Percentiles rank a stretch among this genome's conserved stretches.
Evolutionary conservation across 2,888 invertebrate genomes (phyloP).

Genomic region (Rotaria magnacalcarata): DNA sequence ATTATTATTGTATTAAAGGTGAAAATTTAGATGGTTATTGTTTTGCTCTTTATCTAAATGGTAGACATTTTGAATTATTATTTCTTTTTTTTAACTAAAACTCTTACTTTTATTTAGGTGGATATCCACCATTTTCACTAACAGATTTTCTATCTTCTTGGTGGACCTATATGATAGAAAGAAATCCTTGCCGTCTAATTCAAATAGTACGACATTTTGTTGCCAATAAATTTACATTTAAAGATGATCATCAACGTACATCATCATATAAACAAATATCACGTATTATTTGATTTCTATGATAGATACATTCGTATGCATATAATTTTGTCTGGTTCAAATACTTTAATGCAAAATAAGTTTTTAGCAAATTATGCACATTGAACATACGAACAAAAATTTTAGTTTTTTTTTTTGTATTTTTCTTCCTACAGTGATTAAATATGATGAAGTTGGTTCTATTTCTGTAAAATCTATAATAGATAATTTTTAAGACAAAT

Average conservation of each 20-base stretch:
- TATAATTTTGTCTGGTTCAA: background rate
- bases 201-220: background rate
- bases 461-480: background rate
- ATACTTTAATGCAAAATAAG: background rate
- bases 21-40: slow-evolving; percentile 87
- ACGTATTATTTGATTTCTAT: background rate
- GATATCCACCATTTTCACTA: background rate
- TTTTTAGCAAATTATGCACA: background rate
- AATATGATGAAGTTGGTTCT: background rate
- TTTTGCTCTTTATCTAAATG: slow-evolving; percentile 92
- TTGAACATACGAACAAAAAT: background rate
- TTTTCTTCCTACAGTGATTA: background rate
- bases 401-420: background rate
- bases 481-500: background rate
- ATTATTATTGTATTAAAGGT: slow-evolving; percentile 91
- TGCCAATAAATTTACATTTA: background rate
- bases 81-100: background rate
- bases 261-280: slow-evolving; percentile 24
- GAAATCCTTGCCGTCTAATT: background rate
- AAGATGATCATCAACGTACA: background rate
- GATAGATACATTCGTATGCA: no score
- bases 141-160: background rate
- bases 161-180: background rate
- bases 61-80: slow-evolving; percentile 54
- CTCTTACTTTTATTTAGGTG: background rate